Conservation (phyloP, 2,888 invertebrate genomes). For the Pycnomerus fuliginosus region DNA sequence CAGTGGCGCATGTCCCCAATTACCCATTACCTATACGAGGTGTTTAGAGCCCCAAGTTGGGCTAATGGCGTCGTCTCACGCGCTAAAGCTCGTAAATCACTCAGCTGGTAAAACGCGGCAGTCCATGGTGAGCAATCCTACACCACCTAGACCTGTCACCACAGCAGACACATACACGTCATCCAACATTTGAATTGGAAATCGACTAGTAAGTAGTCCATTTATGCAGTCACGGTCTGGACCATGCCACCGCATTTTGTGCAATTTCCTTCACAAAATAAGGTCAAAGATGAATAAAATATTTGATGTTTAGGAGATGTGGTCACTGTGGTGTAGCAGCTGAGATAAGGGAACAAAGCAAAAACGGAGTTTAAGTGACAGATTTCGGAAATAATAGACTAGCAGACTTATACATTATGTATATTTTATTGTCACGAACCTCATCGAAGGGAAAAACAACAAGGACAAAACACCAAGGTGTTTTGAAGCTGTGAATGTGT, state of each 20-base stretch:
- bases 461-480: no score
- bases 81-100: conserved; percentile 43
- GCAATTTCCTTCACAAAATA: conserved; percentile 17
- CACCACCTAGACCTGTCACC: conserved; percentile 5
- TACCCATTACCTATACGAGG: conserved; percentile 48
- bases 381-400: no score
- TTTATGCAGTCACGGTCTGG: conserved; percentile 23
- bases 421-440: no score
- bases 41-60: conserved; percentile 40
- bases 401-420: no score
- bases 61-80: conserved; percentile 45
- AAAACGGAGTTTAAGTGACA: no score
- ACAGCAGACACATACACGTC: conserved; percentile 18
- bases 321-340: no score
- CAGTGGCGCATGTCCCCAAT: conserved; percentile 45
- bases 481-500: no score
- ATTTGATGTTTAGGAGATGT: conserved; percentile 16
- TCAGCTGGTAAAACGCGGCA: conserved; percentile 9
- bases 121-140: not conserved
- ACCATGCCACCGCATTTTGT: conserved; percentile 11
- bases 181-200: conserved; percentile 25
- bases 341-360: no score
- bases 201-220: no score
- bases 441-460: no score
- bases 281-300: conserved; percentile 26